Conservation (phyloP, 2,888 invertebrate species). For the Prosapia bicincta region DNA sequence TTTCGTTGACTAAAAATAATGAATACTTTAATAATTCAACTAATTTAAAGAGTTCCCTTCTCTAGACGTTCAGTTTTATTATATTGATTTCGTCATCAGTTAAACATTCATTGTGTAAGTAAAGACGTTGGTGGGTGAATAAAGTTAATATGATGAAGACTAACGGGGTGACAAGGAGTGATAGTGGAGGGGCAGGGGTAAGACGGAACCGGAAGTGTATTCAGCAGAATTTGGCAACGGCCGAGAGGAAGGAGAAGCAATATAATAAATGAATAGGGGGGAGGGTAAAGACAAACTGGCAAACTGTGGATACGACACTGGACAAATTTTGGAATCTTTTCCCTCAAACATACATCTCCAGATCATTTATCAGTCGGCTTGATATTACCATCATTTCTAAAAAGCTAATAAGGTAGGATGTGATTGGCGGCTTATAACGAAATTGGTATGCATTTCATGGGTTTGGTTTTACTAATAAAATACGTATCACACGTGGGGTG, state of each 20-base stretch:
- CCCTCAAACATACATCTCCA: neutral
- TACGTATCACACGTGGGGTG: too few species aligned
- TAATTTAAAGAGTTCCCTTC: too few species aligned
- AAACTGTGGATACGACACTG: slow-evolving; percentile 36
- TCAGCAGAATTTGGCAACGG: slow-evolving; percentile 38
- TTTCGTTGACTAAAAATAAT: too few species aligned
- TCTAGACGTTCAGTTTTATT: too few species aligned
- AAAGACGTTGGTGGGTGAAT: neutral
- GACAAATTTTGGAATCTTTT: slow-evolving; percentile 30
- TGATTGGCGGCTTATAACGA: too few species aligned
- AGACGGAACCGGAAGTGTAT: slow-evolving; percentile 35
- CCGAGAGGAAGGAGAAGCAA: slow-evolving; percentile 33
- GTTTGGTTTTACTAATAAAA: too few species aligned
- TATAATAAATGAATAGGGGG: slow-evolving; percentile 37
- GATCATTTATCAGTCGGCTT: neutral
- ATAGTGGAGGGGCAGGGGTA: slow-evolving; percentile 30
- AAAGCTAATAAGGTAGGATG: too few species aligned
- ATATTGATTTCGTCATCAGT: too few species aligned
- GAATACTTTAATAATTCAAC: too few species aligned
- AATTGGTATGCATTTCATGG: too few species aligned
- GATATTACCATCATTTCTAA: neutral
- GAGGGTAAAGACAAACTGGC: slow-evolving; percentile 34
- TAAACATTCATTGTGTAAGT: too few species aligned
- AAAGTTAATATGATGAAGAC: slow-evolving; percentile 20
- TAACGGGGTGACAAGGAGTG: slow-evolving; percentile 34